A percentile compares a stretch with the other conserved stretches of the same genome.
These are phyloP conservation scores for Manis pentadactyla DNA, from an alignment of 2,797 vertebrate species.

Conservation along the genomic window DNA sequence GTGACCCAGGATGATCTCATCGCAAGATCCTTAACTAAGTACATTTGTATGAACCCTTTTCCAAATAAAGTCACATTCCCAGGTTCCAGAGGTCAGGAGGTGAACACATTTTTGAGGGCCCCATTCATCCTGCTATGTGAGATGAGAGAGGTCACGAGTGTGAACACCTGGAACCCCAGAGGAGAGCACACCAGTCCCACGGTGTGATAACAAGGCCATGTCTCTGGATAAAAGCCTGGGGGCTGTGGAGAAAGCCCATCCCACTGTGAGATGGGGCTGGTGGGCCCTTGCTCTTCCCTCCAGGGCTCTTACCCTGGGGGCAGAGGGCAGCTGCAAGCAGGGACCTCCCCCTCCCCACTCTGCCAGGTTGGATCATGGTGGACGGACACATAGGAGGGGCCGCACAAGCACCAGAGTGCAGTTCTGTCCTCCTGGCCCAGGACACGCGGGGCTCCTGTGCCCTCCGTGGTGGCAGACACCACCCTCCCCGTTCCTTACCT, in stretches of 20 bases:
- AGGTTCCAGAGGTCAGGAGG: not conserved
- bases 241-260: not conserved
- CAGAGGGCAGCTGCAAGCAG: not conserved
- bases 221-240: not conserved
- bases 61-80: accelerated
- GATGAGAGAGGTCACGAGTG: accelerated
- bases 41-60: not conserved
- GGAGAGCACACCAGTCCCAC: not conserved
- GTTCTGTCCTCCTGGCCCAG: not conserved
- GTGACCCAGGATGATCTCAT: too few relatives aligned
- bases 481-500: too few relatives aligned
- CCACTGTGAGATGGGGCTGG: not conserved
- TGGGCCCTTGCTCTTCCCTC: not conserved
- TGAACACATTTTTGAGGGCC: not conserved
- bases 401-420: accelerated
- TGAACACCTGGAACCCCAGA: accelerated
- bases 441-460: not conserved
- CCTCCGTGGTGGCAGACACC: accelerated
- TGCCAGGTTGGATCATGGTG: not conserved
- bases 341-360: accelerated
- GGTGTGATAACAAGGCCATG: accelerated
- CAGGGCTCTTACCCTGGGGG: not conserved
- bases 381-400: not conserved
- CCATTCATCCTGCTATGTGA: accelerated
- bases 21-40: not conserved